Conservation (phyloP, 2,797 vertebrate species). For the Bufotes viridis region DNA sequence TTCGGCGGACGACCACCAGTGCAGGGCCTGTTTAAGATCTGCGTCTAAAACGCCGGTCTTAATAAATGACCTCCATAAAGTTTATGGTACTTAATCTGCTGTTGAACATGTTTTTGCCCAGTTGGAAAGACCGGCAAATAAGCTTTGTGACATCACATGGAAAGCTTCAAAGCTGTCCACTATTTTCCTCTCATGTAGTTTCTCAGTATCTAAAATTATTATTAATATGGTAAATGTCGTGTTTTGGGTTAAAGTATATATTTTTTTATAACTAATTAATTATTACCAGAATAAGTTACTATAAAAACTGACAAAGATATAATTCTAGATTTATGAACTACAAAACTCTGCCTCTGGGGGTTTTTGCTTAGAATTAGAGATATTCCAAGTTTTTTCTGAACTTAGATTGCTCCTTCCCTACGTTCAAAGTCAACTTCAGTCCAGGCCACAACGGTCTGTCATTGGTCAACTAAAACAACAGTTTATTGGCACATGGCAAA, state of each 20-base stretch:
- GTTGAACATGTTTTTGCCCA: slow-evolving; percentile 68
- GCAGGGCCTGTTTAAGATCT: too few relatives aligned
- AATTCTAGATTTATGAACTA: not conserved
- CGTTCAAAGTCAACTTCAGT: too few relatives aligned
- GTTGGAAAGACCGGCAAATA: slow-evolving; percentile 74
- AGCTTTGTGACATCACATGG: slow-evolving; percentile 73
- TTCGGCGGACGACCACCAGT: too few relatives aligned
- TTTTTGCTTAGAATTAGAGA: too few relatives aligned
- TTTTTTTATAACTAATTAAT: not conserved
- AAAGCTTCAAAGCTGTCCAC: slow-evolving; percentile 65
- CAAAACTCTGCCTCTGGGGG: too few relatives aligned
- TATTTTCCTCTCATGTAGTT: not conserved
- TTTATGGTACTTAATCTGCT: slow-evolving; percentile 70
- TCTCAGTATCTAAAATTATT: not conserved
- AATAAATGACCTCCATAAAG: too few relatives aligned
- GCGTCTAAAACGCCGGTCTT: too few relatives aligned
- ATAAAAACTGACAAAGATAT: not conserved
- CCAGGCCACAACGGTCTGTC: too few relatives aligned
- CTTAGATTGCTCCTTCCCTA: too few relatives aligned
- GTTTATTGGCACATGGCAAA: too few relatives aligned
- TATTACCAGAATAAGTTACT: not conserved
- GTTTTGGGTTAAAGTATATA: not conserved
- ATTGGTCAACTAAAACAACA: too few relatives aligned
- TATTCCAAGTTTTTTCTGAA: too few relatives aligned
- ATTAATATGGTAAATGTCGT: not conserved